These are phyloP conservation scores for Formicarius rufipectus DNA, from an alignment of 2,113 vertebrate genomes.

Conservation along the genomic window DNA sequence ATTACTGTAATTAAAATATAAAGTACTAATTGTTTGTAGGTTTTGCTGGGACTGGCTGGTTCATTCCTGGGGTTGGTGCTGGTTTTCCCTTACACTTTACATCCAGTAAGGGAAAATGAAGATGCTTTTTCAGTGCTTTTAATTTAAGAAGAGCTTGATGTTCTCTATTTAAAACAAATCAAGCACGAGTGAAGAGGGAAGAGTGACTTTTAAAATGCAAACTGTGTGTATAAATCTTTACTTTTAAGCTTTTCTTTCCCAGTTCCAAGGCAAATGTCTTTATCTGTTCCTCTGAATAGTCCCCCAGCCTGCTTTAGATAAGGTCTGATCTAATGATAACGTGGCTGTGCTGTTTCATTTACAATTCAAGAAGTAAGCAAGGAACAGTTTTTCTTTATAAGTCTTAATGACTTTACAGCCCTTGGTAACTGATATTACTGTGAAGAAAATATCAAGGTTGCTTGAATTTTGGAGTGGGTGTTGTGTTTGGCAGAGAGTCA, in stretches of 20 bases:
- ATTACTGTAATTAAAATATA: not conserved
- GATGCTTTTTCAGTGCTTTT: not conserved
- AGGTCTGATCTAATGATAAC: not conserved
- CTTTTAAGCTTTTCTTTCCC: not conserved
- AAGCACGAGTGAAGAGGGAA: not conserved
- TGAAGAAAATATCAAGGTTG: not conserved
- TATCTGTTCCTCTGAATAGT: not conserved
- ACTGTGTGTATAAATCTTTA: not conserved
- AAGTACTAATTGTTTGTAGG: not conserved
- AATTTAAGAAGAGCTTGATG: not conserved
- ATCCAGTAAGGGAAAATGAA: not conserved
- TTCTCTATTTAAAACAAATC: not conserved
- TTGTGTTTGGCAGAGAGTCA: not conserved
- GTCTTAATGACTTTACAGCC: constrained; percentile 5
- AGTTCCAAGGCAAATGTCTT: not conserved
- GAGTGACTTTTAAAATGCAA: not conserved
- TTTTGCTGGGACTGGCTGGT: not conserved
- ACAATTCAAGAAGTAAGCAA: not conserved
- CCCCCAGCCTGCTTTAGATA: constrained; percentile 23
- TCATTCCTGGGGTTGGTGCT: not conserved
- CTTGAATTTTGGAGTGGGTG: not conserved
- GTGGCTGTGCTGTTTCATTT: not conserved
- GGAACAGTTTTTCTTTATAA: not conserved
- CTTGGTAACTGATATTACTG: constrained; percentile 25
- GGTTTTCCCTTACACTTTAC: not conserved